These are phyloP conservation scores for Hartigia nigra DNA, from an alignment of 2,888 invertebrate species.

Conservation along the genomic window DNA sequence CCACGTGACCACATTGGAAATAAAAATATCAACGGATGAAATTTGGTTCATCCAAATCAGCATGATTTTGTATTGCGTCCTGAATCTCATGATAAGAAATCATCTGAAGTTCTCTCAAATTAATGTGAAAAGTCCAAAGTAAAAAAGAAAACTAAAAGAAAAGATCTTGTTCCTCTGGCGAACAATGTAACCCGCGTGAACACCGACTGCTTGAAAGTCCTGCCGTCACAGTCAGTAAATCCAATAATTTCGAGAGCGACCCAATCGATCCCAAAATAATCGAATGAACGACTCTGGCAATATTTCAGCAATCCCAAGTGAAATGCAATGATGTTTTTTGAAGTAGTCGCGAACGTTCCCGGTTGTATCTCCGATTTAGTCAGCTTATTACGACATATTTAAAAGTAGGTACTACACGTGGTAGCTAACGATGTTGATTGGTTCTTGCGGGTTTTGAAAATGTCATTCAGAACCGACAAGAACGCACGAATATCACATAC, in stretches of 20 bases:
- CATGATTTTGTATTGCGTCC: neutral
- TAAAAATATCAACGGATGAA: neutral
- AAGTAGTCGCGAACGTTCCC: neutral
- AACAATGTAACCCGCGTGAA: neutral
- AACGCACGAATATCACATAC: slow-evolving; percentile 54
- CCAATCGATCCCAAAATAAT: neutral
- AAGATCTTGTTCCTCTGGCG: neutral
- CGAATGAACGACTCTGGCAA: neutral
- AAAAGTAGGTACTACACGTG: neutral
- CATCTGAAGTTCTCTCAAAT: neutral
- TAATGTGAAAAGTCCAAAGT: neutral
- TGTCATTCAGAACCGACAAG: slow-evolving; percentile 38
- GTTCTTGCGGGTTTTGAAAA: slow-evolving; percentile 32
- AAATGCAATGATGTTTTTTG: neutral
- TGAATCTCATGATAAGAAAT: neutral
- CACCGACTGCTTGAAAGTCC: neutral
- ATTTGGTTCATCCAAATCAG: neutral
- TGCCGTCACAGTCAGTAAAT: neutral
- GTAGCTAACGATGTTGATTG: slow-evolving; percentile 6
- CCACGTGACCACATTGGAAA: neutral
- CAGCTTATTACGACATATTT: neutral
- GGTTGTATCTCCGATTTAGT: neutral
- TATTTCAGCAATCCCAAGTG: neutral
- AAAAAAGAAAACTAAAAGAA: neutral
- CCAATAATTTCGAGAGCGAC: neutral